These are phyloP conservation scores for Amazona vittata DNA, from an alignment of 2,113 vertebrate genomes.

Conservation along the genomic window DNA sequence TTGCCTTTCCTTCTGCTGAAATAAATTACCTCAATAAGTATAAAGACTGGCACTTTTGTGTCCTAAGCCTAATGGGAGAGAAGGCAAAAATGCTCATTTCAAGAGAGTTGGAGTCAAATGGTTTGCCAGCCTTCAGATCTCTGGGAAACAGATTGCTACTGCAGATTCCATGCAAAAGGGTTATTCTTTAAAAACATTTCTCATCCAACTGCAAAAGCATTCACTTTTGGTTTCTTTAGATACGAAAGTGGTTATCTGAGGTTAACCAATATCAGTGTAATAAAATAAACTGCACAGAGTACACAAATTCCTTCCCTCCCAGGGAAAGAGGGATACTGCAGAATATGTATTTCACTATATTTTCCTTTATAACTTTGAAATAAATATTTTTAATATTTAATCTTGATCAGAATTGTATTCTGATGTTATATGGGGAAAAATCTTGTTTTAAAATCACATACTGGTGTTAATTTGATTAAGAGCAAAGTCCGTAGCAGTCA, in stretches of 20 bases:
- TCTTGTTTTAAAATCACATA: not conserved
- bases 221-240: not conserved
- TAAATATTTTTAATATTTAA: not conserved
- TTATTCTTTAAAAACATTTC: not conserved
- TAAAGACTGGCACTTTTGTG: not conserved
- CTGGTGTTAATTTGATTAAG: not conserved
- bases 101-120: not conserved
- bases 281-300: not conserved
- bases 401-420: not conserved
- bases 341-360: not conserved
- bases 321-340: not conserved
- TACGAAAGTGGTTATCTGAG: not conserved
- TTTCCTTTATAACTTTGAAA: not conserved
- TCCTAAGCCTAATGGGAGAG: not conserved
- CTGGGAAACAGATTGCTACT: not conserved
- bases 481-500: not conserved
- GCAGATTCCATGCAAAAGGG: not conserved
- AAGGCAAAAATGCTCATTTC: not conserved
- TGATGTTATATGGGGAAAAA: not conserved
- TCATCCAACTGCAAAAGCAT: not conserved
- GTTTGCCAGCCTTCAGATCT: not conserved
- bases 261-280: not conserved
- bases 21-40: not conserved
- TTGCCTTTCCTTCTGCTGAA: not conserved
- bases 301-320: not conserved